A percentile compares a stretch with the other conserved stretches of the same genome.
These are phyloP conservation scores for Engystomops pustulosus DNA, from an alignment of 2,113 vertebrate species.

Conservation along the genomic window DNA sequence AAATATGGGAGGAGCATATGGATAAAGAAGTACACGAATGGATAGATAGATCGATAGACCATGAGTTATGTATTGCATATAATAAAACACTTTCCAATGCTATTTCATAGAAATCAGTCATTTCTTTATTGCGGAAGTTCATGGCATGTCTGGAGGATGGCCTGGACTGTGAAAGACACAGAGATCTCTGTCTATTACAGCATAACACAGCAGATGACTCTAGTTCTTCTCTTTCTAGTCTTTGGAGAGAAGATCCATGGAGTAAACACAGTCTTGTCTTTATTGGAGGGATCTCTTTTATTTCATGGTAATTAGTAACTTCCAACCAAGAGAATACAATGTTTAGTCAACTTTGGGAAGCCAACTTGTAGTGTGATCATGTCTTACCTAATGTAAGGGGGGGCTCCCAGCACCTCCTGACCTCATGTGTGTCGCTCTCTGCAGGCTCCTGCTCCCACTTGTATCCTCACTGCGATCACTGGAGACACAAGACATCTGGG, in stretches of 20 bases:
- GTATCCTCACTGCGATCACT: conserved; percentile 62
- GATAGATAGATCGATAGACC: no score
- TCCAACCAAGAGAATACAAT: neutral
- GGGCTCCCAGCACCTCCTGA: neutral
- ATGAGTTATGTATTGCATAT: neutral
- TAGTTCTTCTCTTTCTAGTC: neutral
- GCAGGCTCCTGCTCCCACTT: neutral
- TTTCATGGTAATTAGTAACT: neutral
- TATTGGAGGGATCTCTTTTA: neutral
- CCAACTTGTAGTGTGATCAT: neutral
- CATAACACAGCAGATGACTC: neutral
- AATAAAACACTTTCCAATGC: neutral
- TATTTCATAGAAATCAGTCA: neutral
- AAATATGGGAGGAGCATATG: no score
- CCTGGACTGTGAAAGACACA: neutral
- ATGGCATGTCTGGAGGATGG: no score
- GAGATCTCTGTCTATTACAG: neutral
- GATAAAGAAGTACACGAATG: no score
- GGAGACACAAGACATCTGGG: conserved; percentile 63
- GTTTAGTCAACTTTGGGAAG: neutral
- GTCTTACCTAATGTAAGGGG: conserved; percentile 6
- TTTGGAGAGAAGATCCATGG: neutral
- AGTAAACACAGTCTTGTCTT: neutral
- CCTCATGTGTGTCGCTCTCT: neutral
- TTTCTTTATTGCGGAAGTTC: neutral